These are phyloP conservation scores for Orchesella cincta DNA, from an alignment of 1,140 invertebrate species.

Conservation along the genomic window DNA sequence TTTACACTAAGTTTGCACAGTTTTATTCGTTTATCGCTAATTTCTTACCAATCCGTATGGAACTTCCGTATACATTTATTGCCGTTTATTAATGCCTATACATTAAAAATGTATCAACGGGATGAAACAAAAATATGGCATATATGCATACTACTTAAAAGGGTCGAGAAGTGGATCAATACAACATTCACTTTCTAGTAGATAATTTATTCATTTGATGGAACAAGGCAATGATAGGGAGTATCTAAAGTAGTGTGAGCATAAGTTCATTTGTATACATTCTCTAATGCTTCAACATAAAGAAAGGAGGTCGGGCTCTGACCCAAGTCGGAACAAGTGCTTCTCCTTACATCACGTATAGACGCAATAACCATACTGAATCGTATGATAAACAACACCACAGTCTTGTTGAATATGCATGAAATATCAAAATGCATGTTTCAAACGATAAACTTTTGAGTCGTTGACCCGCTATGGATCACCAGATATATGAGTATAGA, in stretches of 20 bases:
- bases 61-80: no score
- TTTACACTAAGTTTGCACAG: no score
- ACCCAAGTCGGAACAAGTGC: slow-evolving; percentile 11
- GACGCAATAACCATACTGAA: not conserved
- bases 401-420: not conserved
- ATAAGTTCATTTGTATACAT: no score
- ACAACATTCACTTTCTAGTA: not conserved
- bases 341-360: not conserved
- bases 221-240: not conserved
- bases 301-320: slow-evolving; percentile 4
- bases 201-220: not conserved
- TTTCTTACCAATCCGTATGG: no score
- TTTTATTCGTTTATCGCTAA: no score
- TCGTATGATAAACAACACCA: not conserved
- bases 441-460: not conserved
- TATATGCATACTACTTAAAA: not conserved
- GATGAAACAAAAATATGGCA: no score
- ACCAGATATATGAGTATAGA: no score
- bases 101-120: no score
- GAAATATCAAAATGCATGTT: not conserved
- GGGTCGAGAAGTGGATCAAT: not conserved
- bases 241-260: no score
- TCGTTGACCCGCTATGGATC: not conserved
- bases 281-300: not conserved
- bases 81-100: no score